Evolutionary conservation across 2,113 vertebrate species (phyloP).

Genomic region (Orientallactaga bullata): DNA sequence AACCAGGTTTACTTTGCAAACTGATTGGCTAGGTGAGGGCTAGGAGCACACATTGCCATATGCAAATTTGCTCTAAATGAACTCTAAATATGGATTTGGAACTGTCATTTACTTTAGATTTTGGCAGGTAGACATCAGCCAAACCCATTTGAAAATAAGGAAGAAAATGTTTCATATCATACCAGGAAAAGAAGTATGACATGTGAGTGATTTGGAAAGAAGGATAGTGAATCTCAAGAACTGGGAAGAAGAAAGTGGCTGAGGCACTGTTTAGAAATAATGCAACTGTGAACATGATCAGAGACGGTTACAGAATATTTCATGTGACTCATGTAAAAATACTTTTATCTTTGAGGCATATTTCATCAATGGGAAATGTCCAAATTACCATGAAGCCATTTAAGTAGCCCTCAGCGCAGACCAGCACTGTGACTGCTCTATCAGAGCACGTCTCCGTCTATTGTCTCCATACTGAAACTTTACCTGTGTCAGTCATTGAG

Average conservation of each 20-base stretch:
- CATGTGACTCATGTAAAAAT: not conserved
- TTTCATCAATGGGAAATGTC: not conserved
- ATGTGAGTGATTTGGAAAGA: not conserved
- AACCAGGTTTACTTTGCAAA: constrained; percentile 48
- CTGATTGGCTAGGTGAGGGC: constrained; percentile 49
- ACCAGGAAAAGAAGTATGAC: not conserved
- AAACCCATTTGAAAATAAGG: constrained; percentile 43
- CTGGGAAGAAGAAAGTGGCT: not conserved
- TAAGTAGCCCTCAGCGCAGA: not conserved
- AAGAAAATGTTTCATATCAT: constrained; percentile 22
- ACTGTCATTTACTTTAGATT: constrained; percentile 41
- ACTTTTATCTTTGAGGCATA: not conserved
- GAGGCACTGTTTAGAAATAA: not conserved
- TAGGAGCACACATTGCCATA: constrained; percentile 33
- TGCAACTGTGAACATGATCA: not conserved
- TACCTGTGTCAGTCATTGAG: not conserved
- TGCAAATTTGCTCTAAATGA: constrained; percentile 50
- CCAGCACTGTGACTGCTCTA: too few species aligned
- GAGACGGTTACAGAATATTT: not conserved
- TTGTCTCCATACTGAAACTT: not conserved
- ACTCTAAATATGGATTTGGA: constrained; percentile 39
- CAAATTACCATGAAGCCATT: not conserved
- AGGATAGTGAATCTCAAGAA: not conserved
- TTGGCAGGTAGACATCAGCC: not conserved
- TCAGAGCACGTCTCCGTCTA: not conserved